Conservation (phyloP, 1,140 invertebrate species). For the Chrysopa pallens region DNA sequence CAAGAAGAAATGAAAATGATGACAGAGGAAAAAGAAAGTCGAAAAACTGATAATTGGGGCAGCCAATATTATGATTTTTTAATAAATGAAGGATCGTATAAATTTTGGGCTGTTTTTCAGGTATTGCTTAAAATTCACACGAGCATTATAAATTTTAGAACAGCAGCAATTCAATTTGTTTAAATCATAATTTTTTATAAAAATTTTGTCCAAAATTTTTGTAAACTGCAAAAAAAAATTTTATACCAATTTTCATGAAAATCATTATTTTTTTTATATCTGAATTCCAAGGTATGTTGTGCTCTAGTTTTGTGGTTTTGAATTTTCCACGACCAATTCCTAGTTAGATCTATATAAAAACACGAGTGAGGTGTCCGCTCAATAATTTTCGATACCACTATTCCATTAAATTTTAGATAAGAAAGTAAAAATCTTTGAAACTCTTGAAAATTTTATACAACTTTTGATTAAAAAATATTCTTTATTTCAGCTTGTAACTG, state of each 20-base stretch:
- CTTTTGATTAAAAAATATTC: neutral
- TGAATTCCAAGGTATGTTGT: too few relatives aligned
- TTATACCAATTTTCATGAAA: too few relatives aligned
- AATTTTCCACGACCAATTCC: neutral
- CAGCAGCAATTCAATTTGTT: too few relatives aligned
- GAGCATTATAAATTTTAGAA: too few relatives aligned
- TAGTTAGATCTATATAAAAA: neutral
- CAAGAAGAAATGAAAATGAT: neutral
- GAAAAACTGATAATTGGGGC: slow-evolving; percentile 32
- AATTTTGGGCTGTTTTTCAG: slow-evolving; percentile 73
- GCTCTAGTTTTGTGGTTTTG: too few relatives aligned
- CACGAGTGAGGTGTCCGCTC: too few relatives aligned
- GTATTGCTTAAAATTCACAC: slow-evolving; percentile 22
- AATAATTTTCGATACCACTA: too few relatives aligned
- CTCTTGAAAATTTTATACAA: neutral
- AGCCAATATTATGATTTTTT: slow-evolving; percentile 62
- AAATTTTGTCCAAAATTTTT: too few relatives aligned
- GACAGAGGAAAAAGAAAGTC: slow-evolving; percentile 19
- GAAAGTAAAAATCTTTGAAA: neutral
- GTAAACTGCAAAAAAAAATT: too few relatives aligned
- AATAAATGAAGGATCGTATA: slow-evolving; percentile 69
- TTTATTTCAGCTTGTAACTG: slow-evolving; percentile 49
- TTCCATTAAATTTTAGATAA: too few relatives aligned
- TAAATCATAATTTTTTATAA: too few relatives aligned
- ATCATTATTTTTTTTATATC: too few relatives aligned